These are phyloP conservation scores for Peromyscus polionotus DNA, from an alignment of 2,113 vertebrate genomes.

Conservation along the genomic window DNA sequence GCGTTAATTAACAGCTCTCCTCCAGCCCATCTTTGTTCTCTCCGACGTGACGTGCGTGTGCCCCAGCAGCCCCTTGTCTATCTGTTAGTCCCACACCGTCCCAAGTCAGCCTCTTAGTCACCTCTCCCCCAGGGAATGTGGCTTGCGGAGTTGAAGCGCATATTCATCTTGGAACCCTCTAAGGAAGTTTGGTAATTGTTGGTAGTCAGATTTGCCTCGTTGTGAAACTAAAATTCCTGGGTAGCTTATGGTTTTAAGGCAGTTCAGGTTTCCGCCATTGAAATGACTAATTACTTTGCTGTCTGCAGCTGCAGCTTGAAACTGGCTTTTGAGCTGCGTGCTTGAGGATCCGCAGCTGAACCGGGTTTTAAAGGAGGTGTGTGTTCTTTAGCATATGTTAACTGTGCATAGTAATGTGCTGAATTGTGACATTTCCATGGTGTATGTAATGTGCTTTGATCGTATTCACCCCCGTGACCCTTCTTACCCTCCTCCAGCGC, in stretches of 20 bases:
- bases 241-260: conserved; percentile 41
- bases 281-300: conserved; percentile 34
- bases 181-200: conserved; percentile 1
- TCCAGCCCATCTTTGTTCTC: background rate
- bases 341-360: background rate
- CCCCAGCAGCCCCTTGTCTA: background rate
- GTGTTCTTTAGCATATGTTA: background rate
- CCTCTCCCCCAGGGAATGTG: background rate
- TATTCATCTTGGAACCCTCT: conserved; percentile 6
- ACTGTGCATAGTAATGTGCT: background rate
- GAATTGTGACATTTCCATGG: background rate
- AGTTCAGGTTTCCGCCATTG: background rate
- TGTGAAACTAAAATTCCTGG: conserved; percentile 39
- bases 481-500: too few relatives aligned
- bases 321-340: background rate
- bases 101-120: background rate
- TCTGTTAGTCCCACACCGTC: background rate
- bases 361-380: background rate
- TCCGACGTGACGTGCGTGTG: conserved; percentile 8
- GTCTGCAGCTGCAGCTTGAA: background rate
- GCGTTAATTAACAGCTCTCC: background rate
- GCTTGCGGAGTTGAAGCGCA: background rate
- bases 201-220: conserved; percentile 34
- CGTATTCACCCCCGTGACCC: background rate
- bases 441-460: background rate